These are phyloP conservation scores for Reinhardtius hippoglossoides DNA, from an alignment of 2,113 vertebrate genomes.

Conservation along the genomic window DNA sequence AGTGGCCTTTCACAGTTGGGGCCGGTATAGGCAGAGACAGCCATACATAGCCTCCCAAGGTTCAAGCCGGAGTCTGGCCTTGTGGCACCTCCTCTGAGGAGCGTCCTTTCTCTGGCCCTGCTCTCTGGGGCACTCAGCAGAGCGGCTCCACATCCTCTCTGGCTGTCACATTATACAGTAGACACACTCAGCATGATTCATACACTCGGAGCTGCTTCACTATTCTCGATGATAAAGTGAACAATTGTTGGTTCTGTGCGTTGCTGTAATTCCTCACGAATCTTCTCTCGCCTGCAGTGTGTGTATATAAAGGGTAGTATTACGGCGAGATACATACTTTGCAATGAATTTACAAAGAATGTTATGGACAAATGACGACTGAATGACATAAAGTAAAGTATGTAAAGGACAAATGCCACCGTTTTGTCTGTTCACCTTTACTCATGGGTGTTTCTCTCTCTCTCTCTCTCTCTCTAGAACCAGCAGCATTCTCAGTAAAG, in stretches of 20 bases:
- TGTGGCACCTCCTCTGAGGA: constrained; percentile 66
- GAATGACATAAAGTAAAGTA: background rate
- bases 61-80: constrained; percentile 68
- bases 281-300: constrained; percentile 9
- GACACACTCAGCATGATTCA: constrained; percentile 67
- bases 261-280: constrained; percentile 12
- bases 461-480: constrained; percentile 84
- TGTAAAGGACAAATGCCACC: background rate
- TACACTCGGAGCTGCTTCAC: constrained; percentile 41
- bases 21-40: constrained; percentile 69
- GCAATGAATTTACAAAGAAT: background rate
- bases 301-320: background rate
- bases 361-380: background rate
- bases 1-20: constrained; percentile 78
- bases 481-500: constrained; percentile 94
- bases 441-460: constrained; percentile 25
- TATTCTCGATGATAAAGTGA: constrained; percentile 29
- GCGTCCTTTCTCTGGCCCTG: constrained; percentile 63
- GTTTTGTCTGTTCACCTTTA: constrained; percentile 4
- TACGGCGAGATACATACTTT: constrained; percentile 3
- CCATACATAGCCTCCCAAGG: constrained; percentile 71
- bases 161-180: constrained; percentile 64
- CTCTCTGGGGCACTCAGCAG: constrained; percentile 58
- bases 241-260: constrained; percentile 51
- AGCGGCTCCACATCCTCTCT: constrained; percentile 69